Conservation (phyloP, 1,140 invertebrate species). For the Drosophila ohnishii region DNA sequence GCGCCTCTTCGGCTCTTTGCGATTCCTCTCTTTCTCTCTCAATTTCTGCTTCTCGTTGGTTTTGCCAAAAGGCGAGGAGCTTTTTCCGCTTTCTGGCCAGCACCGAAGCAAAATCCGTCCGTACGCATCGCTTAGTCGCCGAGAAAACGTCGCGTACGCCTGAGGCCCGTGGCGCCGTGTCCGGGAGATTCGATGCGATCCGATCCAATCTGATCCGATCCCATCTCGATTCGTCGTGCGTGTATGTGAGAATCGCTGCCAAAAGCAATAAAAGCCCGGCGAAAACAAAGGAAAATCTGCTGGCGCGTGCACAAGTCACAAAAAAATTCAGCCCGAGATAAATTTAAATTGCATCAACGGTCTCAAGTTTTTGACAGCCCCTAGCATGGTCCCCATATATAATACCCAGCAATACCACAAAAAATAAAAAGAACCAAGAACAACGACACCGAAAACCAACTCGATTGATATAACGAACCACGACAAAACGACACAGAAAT, state of each 20-base stretch:
- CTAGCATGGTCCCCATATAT: constrained; percentile 31
- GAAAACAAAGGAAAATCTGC: constrained; percentile 50
- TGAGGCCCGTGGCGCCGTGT: constrained; percentile 55
- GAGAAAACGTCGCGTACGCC: constrained; percentile 67
- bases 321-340: constrained; percentile 55
- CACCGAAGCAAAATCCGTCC: constrained; percentile 26
- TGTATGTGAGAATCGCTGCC: constrained; percentile 47
- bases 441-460: constrained; percentile 36
- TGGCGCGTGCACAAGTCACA: constrained; percentile 42
- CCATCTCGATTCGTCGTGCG: constrained; percentile 35
- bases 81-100: constrained; percentile 51
- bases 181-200: constrained; percentile 60
- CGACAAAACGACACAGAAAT: constrained; percentile 50
- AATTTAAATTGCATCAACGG: constrained; percentile 71
- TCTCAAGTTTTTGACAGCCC: constrained; percentile 71
- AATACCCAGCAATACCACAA: constrained; percentile 7
- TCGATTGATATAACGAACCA: constrained; percentile 38
- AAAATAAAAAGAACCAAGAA: constrained; percentile 12
- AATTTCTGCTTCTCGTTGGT: constrained; percentile 7
- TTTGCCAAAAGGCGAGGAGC: constrained; percentile 49
- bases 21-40: background rate
- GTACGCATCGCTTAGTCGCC: constrained; percentile 58
- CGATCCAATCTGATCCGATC: constrained; percentile 50
- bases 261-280: constrained; percentile 44
- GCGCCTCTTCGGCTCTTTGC: constrained; percentile 26